phyloP scores from a whole-genome alignment of 2,113 vertebrate genomes.

The Semnornis frantzii region DNA sequence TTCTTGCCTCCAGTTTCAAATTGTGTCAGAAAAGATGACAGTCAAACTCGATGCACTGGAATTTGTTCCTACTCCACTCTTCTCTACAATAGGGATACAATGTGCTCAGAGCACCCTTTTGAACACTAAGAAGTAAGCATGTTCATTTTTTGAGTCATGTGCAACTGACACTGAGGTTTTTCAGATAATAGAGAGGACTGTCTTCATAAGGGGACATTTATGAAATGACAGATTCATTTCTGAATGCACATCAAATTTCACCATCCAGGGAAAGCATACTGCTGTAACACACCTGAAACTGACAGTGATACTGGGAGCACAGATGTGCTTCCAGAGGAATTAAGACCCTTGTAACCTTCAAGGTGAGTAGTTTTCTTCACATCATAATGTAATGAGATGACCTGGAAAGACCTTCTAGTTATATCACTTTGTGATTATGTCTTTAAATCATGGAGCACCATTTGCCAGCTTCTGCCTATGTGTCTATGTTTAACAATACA shows the following conservation, averaged over 20 bases:
- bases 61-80: background rate
- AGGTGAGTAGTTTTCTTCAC: background rate
- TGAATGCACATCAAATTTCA: background rate
- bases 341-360: background rate
- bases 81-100: background rate
- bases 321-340: background rate
- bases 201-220: background rate
- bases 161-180: background rate
- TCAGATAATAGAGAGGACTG: background rate
- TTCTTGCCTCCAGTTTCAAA: background rate
- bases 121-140: background rate
- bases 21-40: slow-evolving; percentile 14
- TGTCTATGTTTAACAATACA: accelerated
- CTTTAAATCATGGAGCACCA: background rate
- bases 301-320: background rate
- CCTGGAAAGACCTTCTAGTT: background rate
- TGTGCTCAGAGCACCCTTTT: background rate
- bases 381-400: accelerated
- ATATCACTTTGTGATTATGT: background rate
- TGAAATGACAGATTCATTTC: background rate
- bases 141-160: background rate
- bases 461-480: background rate
- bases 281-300: background rate
- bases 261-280: background rate
- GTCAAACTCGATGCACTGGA: background rate